Evolutionary conservation across 92 coral and sea anemone genomes (phyloP).

Genomic region (Parazoanthus swiftii): DNA sequence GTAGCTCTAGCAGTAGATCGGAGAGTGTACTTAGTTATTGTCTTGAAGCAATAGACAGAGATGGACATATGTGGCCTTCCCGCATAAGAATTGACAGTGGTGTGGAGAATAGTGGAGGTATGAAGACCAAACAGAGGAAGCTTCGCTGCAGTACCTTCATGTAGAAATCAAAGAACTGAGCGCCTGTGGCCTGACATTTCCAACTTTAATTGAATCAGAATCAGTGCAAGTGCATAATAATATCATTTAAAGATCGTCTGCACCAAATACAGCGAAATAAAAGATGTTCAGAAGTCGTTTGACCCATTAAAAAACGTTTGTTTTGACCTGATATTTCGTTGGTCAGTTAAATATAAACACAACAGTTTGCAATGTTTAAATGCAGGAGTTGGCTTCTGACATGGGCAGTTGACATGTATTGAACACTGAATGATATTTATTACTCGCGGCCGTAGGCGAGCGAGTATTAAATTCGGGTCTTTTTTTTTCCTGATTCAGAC

Average conservation of each 20-base stretch:
- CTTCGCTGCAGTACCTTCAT: constrained; percentile 77
- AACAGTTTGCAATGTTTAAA: constrained; percentile 6
- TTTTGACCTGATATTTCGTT: constrained; percentile 12
- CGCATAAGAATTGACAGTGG: constrained; percentile 69
- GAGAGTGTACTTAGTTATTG: constrained; percentile 61
- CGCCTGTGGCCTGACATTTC: constrained; percentile 65
- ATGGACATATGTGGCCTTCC: constrained; percentile 79
- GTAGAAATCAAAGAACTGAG: constrained; percentile 73
- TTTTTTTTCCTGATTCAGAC: too few species aligned
- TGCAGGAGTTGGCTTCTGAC: constrained; percentile 19
- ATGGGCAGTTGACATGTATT: too few species aligned
- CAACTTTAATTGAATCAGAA: constrained; percentile 34
- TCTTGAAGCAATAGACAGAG: constrained; percentile 54
- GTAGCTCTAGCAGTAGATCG: constrained; percentile 75
- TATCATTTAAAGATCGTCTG: neutral
- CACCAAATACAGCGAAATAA: neutral
- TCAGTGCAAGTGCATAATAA: constrained; percentile 5
- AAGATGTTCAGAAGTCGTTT: constrained; percentile 17
- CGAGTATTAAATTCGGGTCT: too few species aligned
- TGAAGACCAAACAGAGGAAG: constrained; percentile 66
- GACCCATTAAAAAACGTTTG: constrained; percentile 7
- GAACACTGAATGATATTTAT: too few species aligned
- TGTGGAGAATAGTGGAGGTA: constrained; percentile 69
- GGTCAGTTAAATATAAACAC: constrained; percentile 1
- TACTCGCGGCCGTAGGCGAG: too few species aligned